Evolutionary conservation across 2,888 invertebrate species (phyloP), one percentile per base, ranked within the genome.

Genomic region (Dryomyza anilis): DNA sequence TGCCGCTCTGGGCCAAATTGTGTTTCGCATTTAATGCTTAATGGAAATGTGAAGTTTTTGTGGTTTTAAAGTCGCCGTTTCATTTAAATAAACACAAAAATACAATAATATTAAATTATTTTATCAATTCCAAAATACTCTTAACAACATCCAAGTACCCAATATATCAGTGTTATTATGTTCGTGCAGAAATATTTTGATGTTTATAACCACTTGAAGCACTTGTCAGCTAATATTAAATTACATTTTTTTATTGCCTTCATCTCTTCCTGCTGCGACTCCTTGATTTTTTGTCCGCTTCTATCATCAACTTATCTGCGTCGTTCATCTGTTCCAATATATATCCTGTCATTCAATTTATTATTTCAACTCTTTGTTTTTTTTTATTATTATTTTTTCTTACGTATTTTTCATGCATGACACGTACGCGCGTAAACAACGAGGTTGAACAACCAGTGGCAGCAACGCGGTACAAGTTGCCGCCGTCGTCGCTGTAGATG

Each of bases 371-470:
- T n/a, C 29, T 52, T 14, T n/a, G 25, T 14, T 27, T 29, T n/a
- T 56, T 36, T 12, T 12, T 12, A 39, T 25, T 33, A 12, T 33
- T 33, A 21, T 56, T 23, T 19, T 56, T 39, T 21, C 7, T 36
- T 33, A 12, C 23, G 16, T 16, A 25, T 52, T 52, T 58, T 43
- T 67, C 73, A 76, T 76, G 76, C 76, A 76, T 72, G 74, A 73
- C 76, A 76, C 76, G 76, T 76, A 69, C 71, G 68, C 64, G 71
- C 70, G 71, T 74, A 72, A 76, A 64, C 62, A 66, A 70, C 74
- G 70, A 67, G n/a, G n/a, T n/a, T n/a, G n/a, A n/a, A n/a, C n/a
- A 63, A 67, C 66, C 66, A 70, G 65, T 68, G 71, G 30, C 63
- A 73, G 30, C 39, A 65, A 50, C 30, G n/a, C n/a, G n/a, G n/a